Base-by-base conservation (phyloP, 2,888 invertebrate species). In the Drosophila merina region DNA sequence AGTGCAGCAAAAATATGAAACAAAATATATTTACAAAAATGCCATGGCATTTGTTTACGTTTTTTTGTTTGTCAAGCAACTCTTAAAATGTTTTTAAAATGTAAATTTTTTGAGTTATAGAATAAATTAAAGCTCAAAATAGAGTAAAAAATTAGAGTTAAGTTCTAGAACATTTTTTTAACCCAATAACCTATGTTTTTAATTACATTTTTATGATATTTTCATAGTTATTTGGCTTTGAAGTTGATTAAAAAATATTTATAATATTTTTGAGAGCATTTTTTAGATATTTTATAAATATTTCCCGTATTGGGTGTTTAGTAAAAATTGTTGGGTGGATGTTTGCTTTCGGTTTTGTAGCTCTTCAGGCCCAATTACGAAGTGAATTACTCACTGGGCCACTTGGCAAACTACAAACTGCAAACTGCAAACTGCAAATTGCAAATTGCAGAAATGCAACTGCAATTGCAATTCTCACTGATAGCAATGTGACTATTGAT, bases 401-500 rank as follows among this genome's bases (percentile, higher is more conserved):
- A 25, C 45, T 49, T 20, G 40, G 40, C 40, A 42, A 20, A 20
- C 20, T 20, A 2, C 20, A 20, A 42, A 42, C 42, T 10, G 20
- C 49, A n/a, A 14, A 54, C 20, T 20, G 30, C 40, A 25, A 20
- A 44, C 44, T 30, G 30, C 54, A 44, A 31, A 42, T 31, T 33
- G 33, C 33, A 33, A 31, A 50, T 33, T 33, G 20, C 20, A 7
- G 31, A 26, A 52, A 42, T 36, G 54, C 31, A 42, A 30, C 20
- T 31, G 44, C 47, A 52, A 54, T 40, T 38, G 33, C 36, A 54
- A 54, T 54, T 54, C 30, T 50, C 47, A 40, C 14, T 51, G 52
- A 72, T 78, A 75, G 57, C 75, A 30, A 48, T 26, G 58, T 56
- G 42, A 59, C 51, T 38, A 66, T 60, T 51, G 69, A 50, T 64